Evolutionary conservation across 2,888 invertebrate genomes (phyloP), one percentile per base, ranked within the genome.

Genomic region (Lasioglossum zephyrum): DNA sequence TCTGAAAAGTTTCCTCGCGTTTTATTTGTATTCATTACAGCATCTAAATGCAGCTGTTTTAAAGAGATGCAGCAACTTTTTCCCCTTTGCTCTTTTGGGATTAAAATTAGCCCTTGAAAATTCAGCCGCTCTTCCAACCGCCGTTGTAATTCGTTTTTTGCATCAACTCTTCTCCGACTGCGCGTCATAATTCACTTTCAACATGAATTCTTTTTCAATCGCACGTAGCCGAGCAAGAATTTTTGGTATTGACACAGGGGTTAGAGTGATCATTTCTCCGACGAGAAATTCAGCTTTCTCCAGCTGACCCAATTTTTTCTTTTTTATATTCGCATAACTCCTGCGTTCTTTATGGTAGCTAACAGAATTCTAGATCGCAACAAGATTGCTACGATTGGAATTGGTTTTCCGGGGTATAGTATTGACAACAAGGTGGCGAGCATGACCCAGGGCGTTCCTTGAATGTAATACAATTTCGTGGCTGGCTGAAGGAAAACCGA

Each of bases 391-490:
- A 22, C 6, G 66, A 36, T 69, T 66, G 36, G 18, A 63, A 63
- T 63, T 69, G 36, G 66, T 69, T 36, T 36, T 39, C 22, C 22
- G 36, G 66, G 22, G 36, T 31, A 0, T n/a, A 36, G 39, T 36
- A 69, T 22, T 69, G 66, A 69, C 66, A 39, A 69, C 39, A 39
- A 22, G 18, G 66, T 39, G 31, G 66, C 66, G 22, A 22, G 66
- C 66, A 39, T 39, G 36, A 39, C 66, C 31, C 66, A 22, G 8
- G 31, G 8, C 22, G 39, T 41, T 39, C 44, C 39, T 5, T 9
- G 22, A 18, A 49, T 36, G n/a, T 53, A 69, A 79, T 57, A 31
- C 76, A 49, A 83, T 83, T 76, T 76, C 53, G 79, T n/a, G 76
- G 66, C 9, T 53, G 22, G 9, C 18, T 44, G 26, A 63, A 72